Conservation (phyloP, 2,888 invertebrate species). For the Belgica antarctica region DNA sequence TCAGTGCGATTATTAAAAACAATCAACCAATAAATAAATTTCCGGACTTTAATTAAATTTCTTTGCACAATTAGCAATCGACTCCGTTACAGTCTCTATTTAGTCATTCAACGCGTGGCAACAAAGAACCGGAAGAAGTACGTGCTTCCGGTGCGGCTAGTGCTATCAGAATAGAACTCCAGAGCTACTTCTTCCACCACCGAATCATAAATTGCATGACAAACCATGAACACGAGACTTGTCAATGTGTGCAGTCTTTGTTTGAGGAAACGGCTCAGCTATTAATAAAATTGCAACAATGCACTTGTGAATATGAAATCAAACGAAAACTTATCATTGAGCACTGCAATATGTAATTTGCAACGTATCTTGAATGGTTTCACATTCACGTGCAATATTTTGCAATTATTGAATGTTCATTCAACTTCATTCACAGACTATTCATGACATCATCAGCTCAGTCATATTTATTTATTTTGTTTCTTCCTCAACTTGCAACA, state of each 20-base stretch:
- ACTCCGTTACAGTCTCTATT: slow-evolving; percentile 11
- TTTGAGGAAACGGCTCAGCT: background rate
- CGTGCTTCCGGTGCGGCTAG: background rate
- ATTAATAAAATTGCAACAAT: slow-evolving; percentile 22
- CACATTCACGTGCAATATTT: slow-evolving; percentile 9
- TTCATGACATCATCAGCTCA: slow-evolving; percentile 1
- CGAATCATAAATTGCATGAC: slow-evolving; percentile 38
- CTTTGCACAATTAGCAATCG: slow-evolving; percentile 41
- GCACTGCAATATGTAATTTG: background rate
- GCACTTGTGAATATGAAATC: slow-evolving; percentile 6
- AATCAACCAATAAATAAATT: slow-evolving; percentile 18
- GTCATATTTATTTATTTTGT: slow-evolving; percentile 11
- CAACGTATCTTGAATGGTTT: background rate
- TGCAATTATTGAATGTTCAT: background rate
- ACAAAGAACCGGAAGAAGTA: slow-evolving; percentile 38
- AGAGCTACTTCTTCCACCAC: background rate
- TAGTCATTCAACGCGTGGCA: slow-evolving; percentile 1
- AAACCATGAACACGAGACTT: slow-evolving; percentile 25
- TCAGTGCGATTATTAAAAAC: slow-evolving; percentile 5
- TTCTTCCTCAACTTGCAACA: slow-evolving; percentile 11
- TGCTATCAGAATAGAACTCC: background rate
- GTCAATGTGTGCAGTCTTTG: background rate
- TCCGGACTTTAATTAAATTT: slow-evolving; percentile 5
- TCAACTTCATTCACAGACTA: slow-evolving; percentile 1
- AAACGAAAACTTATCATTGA: background rate